phyloP scores from a whole-genome alignment of 2,888 invertebrate species.

The Nephrotoma flavescens region DNA sequence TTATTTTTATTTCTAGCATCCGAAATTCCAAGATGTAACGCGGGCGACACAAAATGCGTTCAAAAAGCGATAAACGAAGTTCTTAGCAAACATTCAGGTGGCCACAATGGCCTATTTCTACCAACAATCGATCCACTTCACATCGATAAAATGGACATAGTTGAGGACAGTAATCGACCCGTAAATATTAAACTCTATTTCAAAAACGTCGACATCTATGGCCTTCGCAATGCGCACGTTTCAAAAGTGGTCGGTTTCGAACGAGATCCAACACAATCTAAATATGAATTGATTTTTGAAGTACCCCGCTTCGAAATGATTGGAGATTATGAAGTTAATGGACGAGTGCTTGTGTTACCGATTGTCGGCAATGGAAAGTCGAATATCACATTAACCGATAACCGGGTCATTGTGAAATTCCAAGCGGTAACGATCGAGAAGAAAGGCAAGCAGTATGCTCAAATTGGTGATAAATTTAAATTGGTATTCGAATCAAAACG shows the following conservation, averaged over 20 bases:
- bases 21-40: constrained; percentile 10
- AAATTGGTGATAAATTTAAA: constrained; percentile 14
- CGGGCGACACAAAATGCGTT: constrained; percentile 12
- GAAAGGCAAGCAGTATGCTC: constrained; percentile 21
- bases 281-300: constrained; percentile 16
- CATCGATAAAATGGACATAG: constrained; percentile 20
- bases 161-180: constrained; percentile 22
- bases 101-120: constrained; percentile 21
- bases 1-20: constrained; percentile 10
- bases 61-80: constrained; percentile 7
- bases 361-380: constrained; percentile 19
- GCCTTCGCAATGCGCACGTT: constrained; percentile 17
- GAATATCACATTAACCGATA: constrained; percentile 21
- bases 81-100: constrained; percentile 10
- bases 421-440: constrained; percentile 21
- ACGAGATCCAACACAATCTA: constrained; percentile 9
- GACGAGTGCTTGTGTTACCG: constrained; percentile 20
- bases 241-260: constrained; percentile 17
- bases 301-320: constrained; percentile 17
- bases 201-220: constrained; percentile 20
- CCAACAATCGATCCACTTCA: constrained; percentile 24
- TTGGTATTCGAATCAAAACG: constrained; percentile 5
- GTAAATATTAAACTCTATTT: constrained; percentile 25
- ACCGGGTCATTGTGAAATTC: constrained; percentile 26
- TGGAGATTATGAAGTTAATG: constrained; percentile 18